Evolutionary conservation across 2,888 invertebrate genomes (phyloP), one percentile per base, ranked within the genome.

Genomic region (Heteromurus nitidus): DNA sequence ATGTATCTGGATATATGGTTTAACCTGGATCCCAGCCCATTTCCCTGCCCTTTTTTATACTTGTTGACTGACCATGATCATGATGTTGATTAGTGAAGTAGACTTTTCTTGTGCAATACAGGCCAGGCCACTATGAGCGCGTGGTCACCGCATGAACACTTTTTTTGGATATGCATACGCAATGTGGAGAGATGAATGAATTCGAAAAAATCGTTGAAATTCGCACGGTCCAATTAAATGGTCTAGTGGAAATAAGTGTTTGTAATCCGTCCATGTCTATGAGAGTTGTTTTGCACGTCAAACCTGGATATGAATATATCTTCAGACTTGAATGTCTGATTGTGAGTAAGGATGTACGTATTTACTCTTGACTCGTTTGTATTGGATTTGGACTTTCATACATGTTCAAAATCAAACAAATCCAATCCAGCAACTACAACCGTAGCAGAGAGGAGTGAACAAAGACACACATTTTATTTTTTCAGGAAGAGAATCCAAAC

Each of bases 91-190:
- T 26, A 24, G 9, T 7, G 26, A 16, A 50, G 50, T 20, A 16
- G 13, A 55, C 26, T 55, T 24, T 24, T 55, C 26, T 73, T 74
- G 64, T 65, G 65, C 74, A 74, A 74, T 74, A 65, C 73, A 74
- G 64, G 53, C 47, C 67, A 44, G 22, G 67, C 64, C n/a, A n/a
- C n/a, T n/a, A n/a, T n/a, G n/a, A 67, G 67, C 67, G 75, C 75
- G 75, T 75, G 75, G 58, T 58, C 67, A 67, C 55, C 30, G 55
- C 75, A 65, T 75, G 75, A 22, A 58, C 75, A 67, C 30, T 64
- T 53, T 42, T 68, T 18, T 11, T 53, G 7, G 26, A 47, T n/a
- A 47, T 47, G 47, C n/a, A n/a, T 47, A n/a, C n/a, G 47, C 47
- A 47, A n/a, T n/a, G n/a, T n/a, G n/a, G n/a, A n/a, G n/a, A n/a